These are phyloP conservation scores for Myocastor coypus DNA, from an alignment of 2,113 vertebrate genomes.

Conservation along the genomic window DNA sequence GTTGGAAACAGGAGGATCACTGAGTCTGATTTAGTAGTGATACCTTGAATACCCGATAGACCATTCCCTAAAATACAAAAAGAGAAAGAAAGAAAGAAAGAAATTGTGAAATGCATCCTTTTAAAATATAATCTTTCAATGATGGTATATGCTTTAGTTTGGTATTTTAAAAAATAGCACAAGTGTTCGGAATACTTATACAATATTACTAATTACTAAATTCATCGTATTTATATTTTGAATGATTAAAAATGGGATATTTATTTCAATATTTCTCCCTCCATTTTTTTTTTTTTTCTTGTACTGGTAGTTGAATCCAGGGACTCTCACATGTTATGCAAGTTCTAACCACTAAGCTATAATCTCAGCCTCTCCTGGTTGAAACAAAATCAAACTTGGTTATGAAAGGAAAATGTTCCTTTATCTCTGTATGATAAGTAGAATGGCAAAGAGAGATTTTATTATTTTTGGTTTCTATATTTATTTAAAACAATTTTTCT, in stretches of 20 bases:
- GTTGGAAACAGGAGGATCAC: too few species aligned
- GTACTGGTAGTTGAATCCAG: neutral
- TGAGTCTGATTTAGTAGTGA: too few species aligned
- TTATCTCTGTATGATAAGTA: neutral
- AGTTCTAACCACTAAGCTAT: neutral
- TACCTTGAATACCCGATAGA: too few species aligned
- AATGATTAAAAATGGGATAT: neutral
- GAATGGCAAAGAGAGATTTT: neutral
- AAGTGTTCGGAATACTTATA: neutral
- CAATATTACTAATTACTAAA: neutral
- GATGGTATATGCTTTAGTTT: neutral
- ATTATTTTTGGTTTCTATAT: neutral
- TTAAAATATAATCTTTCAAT: slow-evolving; percentile 4
- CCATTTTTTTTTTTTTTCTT: neutral
- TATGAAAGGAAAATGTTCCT: neutral
- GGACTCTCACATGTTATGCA: too few species aligned
- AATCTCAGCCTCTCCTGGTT: neutral
- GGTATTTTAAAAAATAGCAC: neutral
- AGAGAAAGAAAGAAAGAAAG: neutral
- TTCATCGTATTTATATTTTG: neutral
- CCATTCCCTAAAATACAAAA: too few species aligned
- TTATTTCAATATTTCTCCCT: neutral
- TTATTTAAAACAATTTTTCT: slow-evolving; percentile 33
- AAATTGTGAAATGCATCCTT: slow-evolving; percentile 37
- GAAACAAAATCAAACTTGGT: neutral